phyloP scores from a whole-genome alignment of 2,797 vertebrate species.

The Crocidura indochinensis region DNA sequence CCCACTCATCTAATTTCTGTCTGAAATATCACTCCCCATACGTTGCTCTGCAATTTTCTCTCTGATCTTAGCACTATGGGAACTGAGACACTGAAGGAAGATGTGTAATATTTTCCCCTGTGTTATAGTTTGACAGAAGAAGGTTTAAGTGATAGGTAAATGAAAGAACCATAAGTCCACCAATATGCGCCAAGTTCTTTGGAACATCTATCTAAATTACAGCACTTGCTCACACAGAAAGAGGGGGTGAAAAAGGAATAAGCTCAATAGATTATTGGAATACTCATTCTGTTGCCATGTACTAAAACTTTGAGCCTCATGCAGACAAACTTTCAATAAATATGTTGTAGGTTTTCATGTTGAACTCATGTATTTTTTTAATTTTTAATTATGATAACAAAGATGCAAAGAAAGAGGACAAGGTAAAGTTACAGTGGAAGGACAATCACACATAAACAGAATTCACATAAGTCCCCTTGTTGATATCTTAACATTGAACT shows the following conservation, averaged over 20 bases:
- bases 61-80: slow-evolving; percentile 53
- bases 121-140: slow-evolving; percentile 30
- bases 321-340: slow-evolving; percentile 48
- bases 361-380: too few relatives aligned
- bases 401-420: too few relatives aligned
- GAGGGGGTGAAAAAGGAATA: neutral
- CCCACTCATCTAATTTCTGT: slow-evolving; percentile 4
- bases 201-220: slow-evolving; percentile 17
- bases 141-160: slow-evolving; percentile 49
- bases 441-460: too few relatives aligned
- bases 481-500: too few relatives aligned
- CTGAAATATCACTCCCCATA: neutral
- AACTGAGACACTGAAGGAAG: slow-evolving; percentile 26
- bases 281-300: neutral
- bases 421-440: too few relatives aligned
- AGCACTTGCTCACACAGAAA: slow-evolving; percentile 15
- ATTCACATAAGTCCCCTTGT: too few relatives aligned
- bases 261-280: neutral
- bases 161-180: neutral
- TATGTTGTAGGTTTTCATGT: neutral
- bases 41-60: neutral
- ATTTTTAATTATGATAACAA: too few relatives aligned
- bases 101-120: neutral
- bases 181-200: neutral
- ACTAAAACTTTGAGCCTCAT: neutral